phyloP scores from a whole-genome alignment of 92 coral and sea anemone genomes.

The Palythoa grandiflora region DNA sequence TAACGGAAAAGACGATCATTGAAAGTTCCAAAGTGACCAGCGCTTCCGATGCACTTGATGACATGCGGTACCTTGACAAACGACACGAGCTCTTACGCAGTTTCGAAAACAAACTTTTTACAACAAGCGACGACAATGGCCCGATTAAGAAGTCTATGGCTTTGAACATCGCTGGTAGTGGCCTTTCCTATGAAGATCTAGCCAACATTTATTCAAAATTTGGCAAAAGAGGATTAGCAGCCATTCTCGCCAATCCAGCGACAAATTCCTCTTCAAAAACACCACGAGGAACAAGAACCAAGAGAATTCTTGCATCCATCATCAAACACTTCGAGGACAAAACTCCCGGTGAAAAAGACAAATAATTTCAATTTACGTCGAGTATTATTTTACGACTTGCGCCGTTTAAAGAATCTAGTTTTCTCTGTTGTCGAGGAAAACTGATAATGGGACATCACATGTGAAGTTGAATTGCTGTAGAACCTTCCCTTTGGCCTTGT shows the following conservation, averaged over 20 bases:
- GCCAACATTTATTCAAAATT: not conserved
- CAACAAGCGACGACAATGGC: not conserved
- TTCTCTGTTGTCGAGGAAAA: too few relatives aligned
- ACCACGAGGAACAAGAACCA: not conserved
- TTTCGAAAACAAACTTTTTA: constrained; percentile 31
- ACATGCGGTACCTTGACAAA: constrained; percentile 16
- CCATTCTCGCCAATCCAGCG: constrained; percentile 2
- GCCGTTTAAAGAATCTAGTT: too few relatives aligned
- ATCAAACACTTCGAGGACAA: not conserved
- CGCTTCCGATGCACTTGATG: not conserved
- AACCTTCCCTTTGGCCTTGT: too few relatives aligned
- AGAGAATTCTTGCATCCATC: not conserved
- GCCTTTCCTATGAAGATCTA: not conserved
- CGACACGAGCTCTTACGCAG: constrained; percentile 29
- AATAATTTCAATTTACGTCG: too few relatives aligned
- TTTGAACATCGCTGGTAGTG: not conserved
- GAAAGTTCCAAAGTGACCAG: constrained; percentile 24
- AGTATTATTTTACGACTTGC: too few relatives aligned
- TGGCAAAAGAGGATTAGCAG: not conserved
- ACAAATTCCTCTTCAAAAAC: not conserved
- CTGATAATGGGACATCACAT: too few relatives aligned
- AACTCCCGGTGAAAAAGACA: too few relatives aligned
- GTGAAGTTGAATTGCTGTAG: too few relatives aligned
- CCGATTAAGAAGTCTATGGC: not conserved
- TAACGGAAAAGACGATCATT: constrained; percentile 19